Percentiles rank a stretch among this genome's conserved stretches.
phyloP scores from a whole-genome alignment of 1,140 invertebrate species.

The Caerostris darwini region DNA sequence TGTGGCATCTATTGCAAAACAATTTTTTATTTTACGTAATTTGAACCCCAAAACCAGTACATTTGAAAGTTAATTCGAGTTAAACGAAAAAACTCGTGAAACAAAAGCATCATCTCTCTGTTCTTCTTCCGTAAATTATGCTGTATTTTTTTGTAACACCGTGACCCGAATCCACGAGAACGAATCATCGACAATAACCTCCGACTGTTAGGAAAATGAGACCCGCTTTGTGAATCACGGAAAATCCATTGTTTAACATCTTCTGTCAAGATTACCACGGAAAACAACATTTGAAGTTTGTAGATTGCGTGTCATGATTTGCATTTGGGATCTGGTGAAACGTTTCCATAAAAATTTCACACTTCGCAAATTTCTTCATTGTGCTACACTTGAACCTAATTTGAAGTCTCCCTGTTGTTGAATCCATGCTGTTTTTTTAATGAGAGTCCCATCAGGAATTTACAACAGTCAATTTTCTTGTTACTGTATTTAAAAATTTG shows the following conservation, averaged over 20 bases:
- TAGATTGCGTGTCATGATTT: background rate
- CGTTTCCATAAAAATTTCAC: background rate
- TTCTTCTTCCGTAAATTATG: background rate
- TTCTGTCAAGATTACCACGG: background rate
- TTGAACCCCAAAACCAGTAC: background rate
- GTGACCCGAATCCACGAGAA: background rate
- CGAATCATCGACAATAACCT: background rate
- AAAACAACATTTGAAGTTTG: background rate
- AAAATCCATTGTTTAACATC: slow-evolving; percentile 5
- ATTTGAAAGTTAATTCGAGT: background rate
- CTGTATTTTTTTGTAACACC: background rate
- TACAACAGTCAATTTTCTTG: no score
- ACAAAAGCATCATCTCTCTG: slow-evolving; percentile 2
- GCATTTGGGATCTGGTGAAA: background rate
- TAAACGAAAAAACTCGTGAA: background rate
- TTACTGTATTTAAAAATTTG: no score
- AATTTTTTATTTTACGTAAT: background rate
- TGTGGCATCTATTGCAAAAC: background rate
- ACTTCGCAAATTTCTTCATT: background rate
- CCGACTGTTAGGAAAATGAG: slow-evolving; percentile 9
- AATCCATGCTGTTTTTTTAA: no score
- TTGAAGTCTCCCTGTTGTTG: background rate
- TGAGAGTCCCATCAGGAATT: no score
- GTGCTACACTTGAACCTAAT: background rate
- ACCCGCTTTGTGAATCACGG: background rate